A percentile compares a stretch with the other conserved stretches of the same genome.
Evolutionary conservation across 1,140 invertebrate species (phyloP).

Genomic region (Trinorchestia longiramus): DNA sequence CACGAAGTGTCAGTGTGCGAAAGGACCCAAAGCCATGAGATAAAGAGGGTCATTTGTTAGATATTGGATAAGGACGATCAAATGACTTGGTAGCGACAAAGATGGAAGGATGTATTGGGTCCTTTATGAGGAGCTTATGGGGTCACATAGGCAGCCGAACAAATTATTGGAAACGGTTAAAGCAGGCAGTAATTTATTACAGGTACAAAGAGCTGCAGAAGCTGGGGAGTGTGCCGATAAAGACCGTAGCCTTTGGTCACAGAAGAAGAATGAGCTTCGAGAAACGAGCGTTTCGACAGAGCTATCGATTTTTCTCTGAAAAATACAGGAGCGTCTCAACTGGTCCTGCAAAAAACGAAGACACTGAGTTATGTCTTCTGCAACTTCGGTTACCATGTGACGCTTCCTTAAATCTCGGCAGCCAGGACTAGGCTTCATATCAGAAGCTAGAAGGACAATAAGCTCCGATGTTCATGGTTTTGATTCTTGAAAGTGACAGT

Average conservation of each 20-base stretch:
- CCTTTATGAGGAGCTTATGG: slow-evolving; percentile 39
- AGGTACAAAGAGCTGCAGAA: slow-evolving; percentile 27
- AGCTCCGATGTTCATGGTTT: background rate
- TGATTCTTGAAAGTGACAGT: background rate
- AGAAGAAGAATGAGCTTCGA: background rate
- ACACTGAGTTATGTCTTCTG: background rate
- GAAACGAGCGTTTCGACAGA: background rate
- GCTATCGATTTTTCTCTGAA: background rate
- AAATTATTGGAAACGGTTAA: slow-evolving; percentile 43
- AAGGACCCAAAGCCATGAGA: background rate
- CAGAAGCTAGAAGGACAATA: background rate
- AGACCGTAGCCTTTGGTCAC: slow-evolving; percentile 16
- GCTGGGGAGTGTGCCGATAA: slow-evolving; percentile 14
- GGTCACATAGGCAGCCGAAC: background rate
- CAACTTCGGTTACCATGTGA: background rate
- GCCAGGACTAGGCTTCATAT: background rate
- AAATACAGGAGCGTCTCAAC: background rate
- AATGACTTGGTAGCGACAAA: background rate
- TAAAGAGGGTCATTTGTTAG: background rate
- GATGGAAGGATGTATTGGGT: slow-evolving; percentile 20
- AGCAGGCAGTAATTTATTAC: background rate
- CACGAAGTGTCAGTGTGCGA: background rate
- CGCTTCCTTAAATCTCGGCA: background rate
- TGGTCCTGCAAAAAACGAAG: background rate
- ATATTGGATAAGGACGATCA: background rate